phyloP scores from a whole-genome alignment of 2,888 invertebrate genomes.

The Disparrhopalites patrizii region DNA sequence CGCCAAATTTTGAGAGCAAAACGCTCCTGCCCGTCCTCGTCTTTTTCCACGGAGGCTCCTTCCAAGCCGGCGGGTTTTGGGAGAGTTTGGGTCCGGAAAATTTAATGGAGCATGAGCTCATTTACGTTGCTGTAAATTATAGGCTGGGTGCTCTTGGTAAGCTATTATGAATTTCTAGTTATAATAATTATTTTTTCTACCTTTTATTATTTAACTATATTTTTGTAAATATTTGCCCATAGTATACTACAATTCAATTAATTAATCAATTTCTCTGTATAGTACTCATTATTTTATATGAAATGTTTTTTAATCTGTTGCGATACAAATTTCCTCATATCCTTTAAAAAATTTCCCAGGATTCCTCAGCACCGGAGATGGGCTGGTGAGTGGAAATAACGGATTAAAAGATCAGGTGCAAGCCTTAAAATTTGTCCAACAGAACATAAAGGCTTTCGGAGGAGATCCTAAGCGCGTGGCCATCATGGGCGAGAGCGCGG shows the following conservation, averaged over 20 bases:
- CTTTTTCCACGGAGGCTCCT: constrained; percentile 7
- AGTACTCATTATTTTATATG: too few species aligned
- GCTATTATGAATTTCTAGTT: too few species aligned
- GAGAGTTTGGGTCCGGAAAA: not conserved
- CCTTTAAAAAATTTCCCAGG: too few species aligned
- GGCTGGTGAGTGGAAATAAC: constrained; percentile 12
- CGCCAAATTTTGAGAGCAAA: not conserved
- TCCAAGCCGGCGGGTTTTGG: not conserved
- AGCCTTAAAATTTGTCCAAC: not conserved
- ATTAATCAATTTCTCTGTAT: too few species aligned
- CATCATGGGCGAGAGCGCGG: constrained; percentile 8
- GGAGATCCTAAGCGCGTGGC: not conserved
- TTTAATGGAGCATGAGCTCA: not conserved
- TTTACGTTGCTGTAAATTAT: constrained; percentile 3
- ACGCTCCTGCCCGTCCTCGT: not conserved
- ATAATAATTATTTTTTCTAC: not conserved
- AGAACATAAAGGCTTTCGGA: not conserved
- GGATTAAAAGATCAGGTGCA: constrained; percentile 11
- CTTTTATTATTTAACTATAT: too few species aligned
- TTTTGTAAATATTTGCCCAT: too few species aligned
- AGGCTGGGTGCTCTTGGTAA: constrained; percentile 3
- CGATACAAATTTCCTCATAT: too few species aligned
- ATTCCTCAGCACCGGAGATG: constrained; percentile 12
- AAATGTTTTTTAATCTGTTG: too few species aligned
- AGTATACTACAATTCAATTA: too few species aligned